A percentile compares a stretch with the other conserved stretches of the same genome.
Evolutionary conservation across 2,113 vertebrate species (phyloP).

Genomic region (Antennarius striatus): DNA sequence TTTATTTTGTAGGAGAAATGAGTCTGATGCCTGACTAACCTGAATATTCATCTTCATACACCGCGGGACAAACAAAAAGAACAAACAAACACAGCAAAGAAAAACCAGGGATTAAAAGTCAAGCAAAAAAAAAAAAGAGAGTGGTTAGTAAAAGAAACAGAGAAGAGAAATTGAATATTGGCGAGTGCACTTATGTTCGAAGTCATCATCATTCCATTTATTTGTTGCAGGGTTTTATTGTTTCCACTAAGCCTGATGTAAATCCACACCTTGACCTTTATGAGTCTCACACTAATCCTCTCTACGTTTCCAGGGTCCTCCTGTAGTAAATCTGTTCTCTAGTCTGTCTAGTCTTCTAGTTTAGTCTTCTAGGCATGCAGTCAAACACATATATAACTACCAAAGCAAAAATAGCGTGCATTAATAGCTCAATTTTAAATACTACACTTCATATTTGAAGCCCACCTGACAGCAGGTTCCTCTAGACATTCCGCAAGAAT

Average conservation of each 20-base stretch:
- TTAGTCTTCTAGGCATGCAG: not conserved
- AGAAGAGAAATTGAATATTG: slow-evolving; percentile 15
- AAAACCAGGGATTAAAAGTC: slow-evolving; percentile 66
- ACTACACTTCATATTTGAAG: not conserved
- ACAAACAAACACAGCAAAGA: slow-evolving; percentile 66
- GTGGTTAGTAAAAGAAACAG: slow-evolving; percentile 44
- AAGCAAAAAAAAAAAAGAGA: slow-evolving; percentile 47
- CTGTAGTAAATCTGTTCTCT: slow-evolving; percentile 25
- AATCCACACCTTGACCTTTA: slow-evolving; percentile 33
- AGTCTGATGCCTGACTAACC: slow-evolving; percentile 71
- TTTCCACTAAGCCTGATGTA: slow-evolving; percentile 4
- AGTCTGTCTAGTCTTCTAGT: slow-evolving; percentile 17
- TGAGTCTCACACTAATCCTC: slow-evolving; percentile 32
- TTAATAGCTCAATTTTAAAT: not conserved
- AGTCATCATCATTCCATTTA: slow-evolving; percentile 37
- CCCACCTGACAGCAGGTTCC: not conserved
- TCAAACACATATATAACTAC: not conserved
- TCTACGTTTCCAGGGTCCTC: slow-evolving; percentile 1
- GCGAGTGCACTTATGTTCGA: slow-evolving; percentile 16
- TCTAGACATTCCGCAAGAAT: not conserved
- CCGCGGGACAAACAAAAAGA: slow-evolving; percentile 64
- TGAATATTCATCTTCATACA: slow-evolving; percentile 74
- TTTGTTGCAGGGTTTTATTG: slow-evolving; percentile 22
- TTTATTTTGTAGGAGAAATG: slow-evolving; percentile 21
- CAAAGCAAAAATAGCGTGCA: not conserved